Percentiles rank a stretch among this genome's conserved stretches.
phyloP scores from a whole-genome alignment of 2,888 invertebrate species.

The Aleiodes alternator region DNA sequence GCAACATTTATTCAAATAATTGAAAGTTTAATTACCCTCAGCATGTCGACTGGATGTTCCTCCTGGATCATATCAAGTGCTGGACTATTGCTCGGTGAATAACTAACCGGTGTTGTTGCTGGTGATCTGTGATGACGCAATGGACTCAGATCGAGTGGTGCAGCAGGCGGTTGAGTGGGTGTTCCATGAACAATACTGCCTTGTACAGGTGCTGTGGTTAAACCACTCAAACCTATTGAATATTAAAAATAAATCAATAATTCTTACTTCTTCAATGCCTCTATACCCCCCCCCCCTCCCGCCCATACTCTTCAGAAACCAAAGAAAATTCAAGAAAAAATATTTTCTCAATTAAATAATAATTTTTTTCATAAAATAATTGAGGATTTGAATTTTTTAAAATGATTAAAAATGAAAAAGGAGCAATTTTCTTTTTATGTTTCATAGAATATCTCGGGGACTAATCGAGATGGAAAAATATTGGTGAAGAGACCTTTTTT shows the following conservation, averaged over 20 bases:
- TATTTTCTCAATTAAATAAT: too few species aligned
- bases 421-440: too few species aligned
- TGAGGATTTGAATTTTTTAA: too few species aligned
- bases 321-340: too few species aligned
- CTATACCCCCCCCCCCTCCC: too few species aligned
- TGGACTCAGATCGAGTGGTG: slow-evolving; percentile 78
- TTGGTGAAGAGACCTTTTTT: too few species aligned
- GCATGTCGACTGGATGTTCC: slow-evolving; percentile 78
- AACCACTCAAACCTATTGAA: slow-evolving; percentile 83
- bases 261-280: neutral
- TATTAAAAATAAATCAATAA: slow-evolving; percentile 55
- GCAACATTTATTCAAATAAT: neutral
- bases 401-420: too few species aligned
- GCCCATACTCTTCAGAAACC: too few species aligned
- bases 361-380: too few species aligned
- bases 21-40: slow-evolving; percentile 62
- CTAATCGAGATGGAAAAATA: too few species aligned
- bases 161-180: slow-evolving; percentile 78
- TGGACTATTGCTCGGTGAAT: slow-evolving; percentile 78
- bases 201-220: slow-evolving; percentile 81
- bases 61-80: slow-evolving; percentile 88
- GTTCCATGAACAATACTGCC: slow-evolving; percentile 87
- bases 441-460: too few species aligned
- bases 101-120: slow-evolving; percentile 75
- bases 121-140: slow-evolving; percentile 73